phyloP scores from a whole-genome alignment of 2,797 vertebrate genomes.

The Diglossa cyanea region DNA sequence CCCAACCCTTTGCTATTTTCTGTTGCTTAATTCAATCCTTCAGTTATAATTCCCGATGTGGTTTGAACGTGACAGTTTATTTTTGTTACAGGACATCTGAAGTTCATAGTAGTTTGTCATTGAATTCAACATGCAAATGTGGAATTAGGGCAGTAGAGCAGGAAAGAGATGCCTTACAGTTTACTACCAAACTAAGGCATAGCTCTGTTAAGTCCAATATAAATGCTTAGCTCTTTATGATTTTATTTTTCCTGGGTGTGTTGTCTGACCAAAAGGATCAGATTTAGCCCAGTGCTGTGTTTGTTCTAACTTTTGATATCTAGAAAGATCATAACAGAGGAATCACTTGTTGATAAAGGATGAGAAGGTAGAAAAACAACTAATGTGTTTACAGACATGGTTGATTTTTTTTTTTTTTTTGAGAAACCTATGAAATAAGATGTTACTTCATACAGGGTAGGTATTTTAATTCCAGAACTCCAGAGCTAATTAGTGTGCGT shows the following conservation, averaged over 20 bases:
- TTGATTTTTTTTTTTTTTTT: background rate
- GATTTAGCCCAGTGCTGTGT: background rate
- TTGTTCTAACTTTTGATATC: background rate
- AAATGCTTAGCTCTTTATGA: background rate
- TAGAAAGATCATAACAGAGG: background rate
- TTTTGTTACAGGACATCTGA: background rate
- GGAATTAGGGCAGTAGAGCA: background rate
- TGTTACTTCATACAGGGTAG: background rate
- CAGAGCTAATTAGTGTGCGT: background rate
- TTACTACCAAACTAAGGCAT: constrained; percentile 4
- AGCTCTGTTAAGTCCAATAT: background rate
- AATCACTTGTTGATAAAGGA: background rate
- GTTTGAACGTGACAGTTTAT: background rate
- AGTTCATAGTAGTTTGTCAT: background rate
- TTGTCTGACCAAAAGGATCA: background rate
- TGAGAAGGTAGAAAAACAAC: background rate
- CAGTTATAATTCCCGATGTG: background rate
- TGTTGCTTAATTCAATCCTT: background rate
- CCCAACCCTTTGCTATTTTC: background rate
- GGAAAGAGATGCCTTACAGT: background rate
- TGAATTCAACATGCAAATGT: background rate
- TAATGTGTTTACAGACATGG: background rate
- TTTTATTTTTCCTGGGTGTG: background rate
- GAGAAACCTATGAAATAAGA: background rate
- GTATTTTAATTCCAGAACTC: background rate